These are phyloP conservation scores for Epizoanthus fatuus DNA, from an alignment of 92 coral and sea anemone genomes.

Conservation along the genomic window DNA sequence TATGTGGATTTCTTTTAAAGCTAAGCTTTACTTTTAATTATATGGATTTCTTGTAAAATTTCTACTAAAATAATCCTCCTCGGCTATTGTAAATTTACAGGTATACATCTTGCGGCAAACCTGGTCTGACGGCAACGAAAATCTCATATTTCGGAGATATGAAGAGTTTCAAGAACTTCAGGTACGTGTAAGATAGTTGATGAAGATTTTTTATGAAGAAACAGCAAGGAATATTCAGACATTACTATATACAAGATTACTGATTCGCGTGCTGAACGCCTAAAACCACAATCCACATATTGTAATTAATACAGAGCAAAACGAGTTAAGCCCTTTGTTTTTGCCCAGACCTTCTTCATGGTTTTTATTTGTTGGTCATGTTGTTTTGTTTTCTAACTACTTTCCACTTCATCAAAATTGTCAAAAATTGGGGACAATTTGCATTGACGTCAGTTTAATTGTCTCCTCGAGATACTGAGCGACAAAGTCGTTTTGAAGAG, in stretches of 20 bases:
- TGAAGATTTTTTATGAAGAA: background rate
- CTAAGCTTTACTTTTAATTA: no score
- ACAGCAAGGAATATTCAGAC: background rate
- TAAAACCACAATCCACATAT: background rate
- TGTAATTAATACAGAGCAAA: background rate
- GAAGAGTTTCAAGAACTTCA: slow-evolving; percentile 10
- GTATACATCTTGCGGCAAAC: slow-evolving; percentile 14
- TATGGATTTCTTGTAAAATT: no score
- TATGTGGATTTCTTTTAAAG: no score
- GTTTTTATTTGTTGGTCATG: background rate
- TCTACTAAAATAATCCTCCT: no score
- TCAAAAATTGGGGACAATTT: background rate
- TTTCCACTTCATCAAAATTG: background rate
- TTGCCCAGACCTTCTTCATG: background rate
- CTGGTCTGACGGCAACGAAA: slow-evolving; percentile 28
- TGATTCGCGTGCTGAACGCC: no score
- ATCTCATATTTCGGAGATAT: slow-evolving; percentile 33
- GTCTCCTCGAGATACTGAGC: background rate
- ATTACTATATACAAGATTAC: background rate
- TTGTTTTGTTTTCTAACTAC: background rate
- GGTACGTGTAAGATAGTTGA: background rate
- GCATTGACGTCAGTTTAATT: slow-evolving; percentile 4
- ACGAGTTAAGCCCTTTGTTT: background rate
- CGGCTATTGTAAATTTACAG: background rate
- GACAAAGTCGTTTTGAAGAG: no score